phyloP scores from a whole-genome alignment of 2,113 vertebrate genomes.

The Zapornia atra region DNA sequence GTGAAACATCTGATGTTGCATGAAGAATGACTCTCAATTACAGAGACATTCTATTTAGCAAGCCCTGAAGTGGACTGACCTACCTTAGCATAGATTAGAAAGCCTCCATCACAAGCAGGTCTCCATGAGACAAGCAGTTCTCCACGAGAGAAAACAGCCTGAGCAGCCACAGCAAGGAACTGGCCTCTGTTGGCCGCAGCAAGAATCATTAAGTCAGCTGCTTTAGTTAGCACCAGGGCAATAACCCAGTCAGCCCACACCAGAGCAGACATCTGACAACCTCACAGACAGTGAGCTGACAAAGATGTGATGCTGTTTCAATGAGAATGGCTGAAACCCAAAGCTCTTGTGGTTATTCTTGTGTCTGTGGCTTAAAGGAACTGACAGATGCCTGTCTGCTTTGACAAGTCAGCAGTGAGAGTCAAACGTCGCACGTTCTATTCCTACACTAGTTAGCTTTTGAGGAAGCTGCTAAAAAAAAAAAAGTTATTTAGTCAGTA shows the following conservation, averaged over 20 bases:
- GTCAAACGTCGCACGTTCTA: background rate
- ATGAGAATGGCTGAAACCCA: background rate
- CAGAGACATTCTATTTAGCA: background rate
- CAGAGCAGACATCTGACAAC: background rate
- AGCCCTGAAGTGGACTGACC: background rate
- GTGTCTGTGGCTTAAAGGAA: background rate
- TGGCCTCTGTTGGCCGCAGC: background rate
- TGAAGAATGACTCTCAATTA: background rate
- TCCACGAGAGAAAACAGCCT: background rate
- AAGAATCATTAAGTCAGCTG: background rate
- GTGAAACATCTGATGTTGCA: background rate
- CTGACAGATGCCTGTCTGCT: background rate
- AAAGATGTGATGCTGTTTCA: background rate
- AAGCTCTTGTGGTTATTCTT: background rate
- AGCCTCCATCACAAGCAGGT: background rate
- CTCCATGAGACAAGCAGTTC: background rate
- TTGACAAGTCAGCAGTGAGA: background rate
- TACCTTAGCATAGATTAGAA: background rate
- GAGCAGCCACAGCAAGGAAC: background rate
- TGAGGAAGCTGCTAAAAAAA: background rate
- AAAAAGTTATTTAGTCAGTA: background rate
- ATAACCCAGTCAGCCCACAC: background rate
- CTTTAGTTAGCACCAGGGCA: background rate
- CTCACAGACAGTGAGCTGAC: background rate
- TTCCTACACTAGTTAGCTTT: background rate